A percentile compares a stretch with the other conserved stretches of the same genome.
phyloP scores from a whole-genome alignment of 2,113 vertebrate genomes.

The Ceratotherium simum region DNA sequence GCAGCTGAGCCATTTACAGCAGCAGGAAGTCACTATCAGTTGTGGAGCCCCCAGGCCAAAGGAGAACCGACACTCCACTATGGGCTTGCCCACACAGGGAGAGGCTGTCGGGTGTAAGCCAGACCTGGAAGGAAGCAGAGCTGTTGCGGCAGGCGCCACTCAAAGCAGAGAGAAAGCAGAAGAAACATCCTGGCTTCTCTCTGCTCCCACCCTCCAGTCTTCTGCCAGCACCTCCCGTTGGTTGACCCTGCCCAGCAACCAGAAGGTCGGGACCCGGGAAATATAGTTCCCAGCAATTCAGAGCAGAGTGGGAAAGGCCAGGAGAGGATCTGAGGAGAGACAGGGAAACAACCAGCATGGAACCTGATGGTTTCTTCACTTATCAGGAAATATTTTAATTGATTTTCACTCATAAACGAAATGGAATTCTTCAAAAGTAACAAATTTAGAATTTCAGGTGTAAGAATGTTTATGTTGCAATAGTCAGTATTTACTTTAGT shows the following conservation, averaged over 20 bases:
- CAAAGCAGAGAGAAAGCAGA: neutral
- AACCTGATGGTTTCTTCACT: neutral
- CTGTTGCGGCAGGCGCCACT: fast-evolving
- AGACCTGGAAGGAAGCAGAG: neutral
- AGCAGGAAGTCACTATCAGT: neutral
- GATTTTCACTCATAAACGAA: neutral
- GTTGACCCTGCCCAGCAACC: neutral
- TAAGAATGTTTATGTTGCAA: neutral
- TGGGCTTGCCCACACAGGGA: neutral
- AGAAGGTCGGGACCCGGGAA: neutral
- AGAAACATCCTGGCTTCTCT: neutral
- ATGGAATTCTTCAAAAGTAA: neutral
- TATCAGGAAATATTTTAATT: neutral
- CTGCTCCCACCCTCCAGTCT: neutral
- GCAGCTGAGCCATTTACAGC: neutral
- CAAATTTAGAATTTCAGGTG: neutral
- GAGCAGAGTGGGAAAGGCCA: neutral
- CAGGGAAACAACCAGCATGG: neutral
- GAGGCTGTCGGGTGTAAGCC: fast-evolving
- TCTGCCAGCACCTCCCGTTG: too few relatives aligned
- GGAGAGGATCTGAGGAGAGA: neutral
- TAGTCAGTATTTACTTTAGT: neutral
- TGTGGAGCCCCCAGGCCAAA: too few relatives aligned
- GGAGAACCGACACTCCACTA: neutral
- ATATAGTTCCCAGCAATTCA: neutral